Evolutionary conservation across 2,797 vertebrate genomes (phyloP), one percentile per base, ranked within the genome.

Genomic region (Gadopsis marmoratus): DNA sequence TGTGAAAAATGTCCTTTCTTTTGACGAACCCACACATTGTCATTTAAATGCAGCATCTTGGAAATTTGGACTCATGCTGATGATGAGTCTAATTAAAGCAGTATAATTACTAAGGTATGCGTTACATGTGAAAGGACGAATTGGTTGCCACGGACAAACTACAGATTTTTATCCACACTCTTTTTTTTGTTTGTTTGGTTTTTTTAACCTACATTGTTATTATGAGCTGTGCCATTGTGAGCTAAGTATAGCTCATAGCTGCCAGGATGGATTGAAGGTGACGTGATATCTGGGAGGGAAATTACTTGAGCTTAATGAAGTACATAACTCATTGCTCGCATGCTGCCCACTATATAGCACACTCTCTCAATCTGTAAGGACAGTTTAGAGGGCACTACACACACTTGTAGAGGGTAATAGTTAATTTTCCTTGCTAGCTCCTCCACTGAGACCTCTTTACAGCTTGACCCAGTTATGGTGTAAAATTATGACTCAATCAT

Each of bases 251-350:
- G 91, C 82, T 72, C 66, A 67, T 61, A 83, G 66, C 86, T 77
- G 82, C 66, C 58, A 78, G 87, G 91, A 92, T 94, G 88, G 89
- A 93, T 93, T 69, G 83, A 88, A 92, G 81, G 89, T 76, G 86
- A 93, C 79, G 64, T 89, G 86, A 92, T 93, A 93, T 92, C 88
- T 89, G 70, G 74, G 82, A 91, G 88, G 91, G 89, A 93, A 93
- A 93, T 94, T 82, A 92, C 91, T 90, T 84, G 69, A 87, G 89
- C 92, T 90, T 93, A 94, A 94, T 94, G 89, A 94, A 93, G 89
- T 91, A 91, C 89, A 93, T 94, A 93, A 94, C 88, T 93, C 92
- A 94, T 72, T 84, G 91, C 85, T 89, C 90, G 84, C 89, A 88
- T 84, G 86, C 85, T 89, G 81, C 88, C 76, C 72, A 86, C 79